These are phyloP conservation scores for Xylophagus ater DNA, from an alignment of 2,888 invertebrate genomes.

Conservation along the genomic window DNA sequence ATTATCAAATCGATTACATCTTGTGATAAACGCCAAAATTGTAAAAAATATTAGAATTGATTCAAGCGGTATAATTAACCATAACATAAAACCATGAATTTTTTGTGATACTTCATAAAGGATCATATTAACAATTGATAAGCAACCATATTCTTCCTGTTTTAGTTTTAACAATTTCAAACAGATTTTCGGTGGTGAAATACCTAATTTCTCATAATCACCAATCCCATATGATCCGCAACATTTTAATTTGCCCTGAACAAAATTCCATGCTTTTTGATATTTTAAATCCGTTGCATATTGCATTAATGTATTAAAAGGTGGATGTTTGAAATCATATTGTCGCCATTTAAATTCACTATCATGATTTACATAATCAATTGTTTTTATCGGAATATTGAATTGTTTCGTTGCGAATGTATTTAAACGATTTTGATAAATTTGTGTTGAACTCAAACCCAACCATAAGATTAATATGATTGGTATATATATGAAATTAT, in stretches of 20 bases:
- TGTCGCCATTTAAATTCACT: conserved; percentile 7
- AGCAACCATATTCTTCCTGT: conserved; percentile 3
- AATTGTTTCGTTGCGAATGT: too few species aligned
- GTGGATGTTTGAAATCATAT: conserved; percentile 1
- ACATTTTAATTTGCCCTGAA: conserved; percentile 5
- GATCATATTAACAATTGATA: conserved; percentile 6
- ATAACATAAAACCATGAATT: conserved; percentile 7
- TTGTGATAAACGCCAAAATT: conserved; percentile 6
- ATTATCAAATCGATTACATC: conserved; percentile 5
- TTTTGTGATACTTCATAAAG: conserved; percentile 5
- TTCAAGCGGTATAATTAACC: conserved; percentile 7
- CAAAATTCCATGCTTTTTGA: conserved; percentile 2
- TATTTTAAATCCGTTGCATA: not conserved
- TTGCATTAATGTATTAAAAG: conserved; percentile 2
- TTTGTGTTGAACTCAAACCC: conserved; percentile 6
- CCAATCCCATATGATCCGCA: conserved; percentile 7
- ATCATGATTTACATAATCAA: conserved; percentile 3
- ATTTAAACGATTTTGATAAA: conserved; percentile 8
- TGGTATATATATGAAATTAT: conserved; percentile 8
- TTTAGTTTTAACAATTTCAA: conserved; percentile 7
- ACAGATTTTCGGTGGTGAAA: conserved; percentile 6
- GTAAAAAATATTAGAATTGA: conserved; percentile 6
- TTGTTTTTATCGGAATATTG: too few species aligned
- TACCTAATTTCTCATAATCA: conserved; percentile 4
- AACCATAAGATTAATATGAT: conserved; percentile 7